Percentiles rank a stretch among this genome's conserved stretches.
Evolutionary conservation across 2,888 invertebrate species (phyloP).

Genomic region (Acanthosepion esculentum): DNA sequence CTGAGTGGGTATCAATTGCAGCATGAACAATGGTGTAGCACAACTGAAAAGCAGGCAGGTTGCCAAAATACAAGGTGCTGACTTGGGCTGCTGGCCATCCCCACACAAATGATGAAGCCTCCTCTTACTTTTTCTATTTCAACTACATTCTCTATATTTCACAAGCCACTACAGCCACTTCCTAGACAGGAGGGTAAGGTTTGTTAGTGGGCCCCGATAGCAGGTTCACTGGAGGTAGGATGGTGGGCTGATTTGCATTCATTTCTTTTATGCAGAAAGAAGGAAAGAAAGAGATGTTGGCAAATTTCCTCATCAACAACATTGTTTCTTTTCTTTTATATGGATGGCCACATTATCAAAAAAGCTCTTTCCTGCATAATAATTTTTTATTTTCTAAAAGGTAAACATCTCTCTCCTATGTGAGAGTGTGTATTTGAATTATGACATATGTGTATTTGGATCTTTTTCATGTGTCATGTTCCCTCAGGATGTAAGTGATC

Average conservation of each 20-base stretch:
- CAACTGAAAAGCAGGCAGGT: neutral
- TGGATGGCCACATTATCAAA: neutral
- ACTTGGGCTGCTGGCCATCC: constrained; percentile 22
- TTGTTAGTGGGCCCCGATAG: neutral
- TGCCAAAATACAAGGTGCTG: neutral
- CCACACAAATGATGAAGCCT: constrained; percentile 8
- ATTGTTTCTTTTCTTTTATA: neutral
- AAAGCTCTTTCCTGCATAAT: neutral
- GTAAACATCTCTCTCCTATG: too few relatives aligned
- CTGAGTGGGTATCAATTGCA: neutral
- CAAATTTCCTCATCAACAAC: neutral
- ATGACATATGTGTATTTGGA: too few relatives aligned
- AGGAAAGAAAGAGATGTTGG: neutral
- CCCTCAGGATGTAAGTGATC: too few relatives aligned
- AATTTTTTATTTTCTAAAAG: too few relatives aligned
- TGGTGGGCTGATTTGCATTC: neutral
- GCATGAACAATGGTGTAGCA: neutral
- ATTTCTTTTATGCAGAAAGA: neutral
- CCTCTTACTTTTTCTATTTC: neutral
- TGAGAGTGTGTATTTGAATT: too few relatives aligned
- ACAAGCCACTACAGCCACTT: neutral
- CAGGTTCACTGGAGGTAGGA: neutral
- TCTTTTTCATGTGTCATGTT: too few relatives aligned
- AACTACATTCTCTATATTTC: neutral
- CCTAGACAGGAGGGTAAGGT: neutral